phyloP scores from a whole-genome alignment of 2,888 invertebrate genomes.

The Callosobruchus maculatus region DNA sequence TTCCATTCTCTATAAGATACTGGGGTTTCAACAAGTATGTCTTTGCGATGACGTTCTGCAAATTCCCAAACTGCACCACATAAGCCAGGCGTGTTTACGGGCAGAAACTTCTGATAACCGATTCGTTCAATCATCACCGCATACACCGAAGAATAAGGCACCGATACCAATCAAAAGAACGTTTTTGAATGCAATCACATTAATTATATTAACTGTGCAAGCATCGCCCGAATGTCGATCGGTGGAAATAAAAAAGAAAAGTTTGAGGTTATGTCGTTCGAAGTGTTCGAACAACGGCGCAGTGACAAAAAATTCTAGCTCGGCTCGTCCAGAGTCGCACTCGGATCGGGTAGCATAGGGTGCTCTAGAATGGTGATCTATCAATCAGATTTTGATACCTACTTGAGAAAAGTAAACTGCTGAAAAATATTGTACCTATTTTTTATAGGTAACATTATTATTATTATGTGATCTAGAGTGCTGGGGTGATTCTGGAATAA shows the following conservation, averaged over 20 bases:
- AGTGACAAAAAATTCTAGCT: neutral
- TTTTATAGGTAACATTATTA: no score
- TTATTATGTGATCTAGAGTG: no score
- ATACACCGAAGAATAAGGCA: neutral
- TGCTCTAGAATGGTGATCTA: no score
- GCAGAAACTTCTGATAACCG: neutral
- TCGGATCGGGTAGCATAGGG: neutral
- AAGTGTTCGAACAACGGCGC: constrained; percentile 1
- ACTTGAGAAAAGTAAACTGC: no score
- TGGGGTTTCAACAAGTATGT: constrained; percentile 19
- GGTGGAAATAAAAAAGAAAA: constrained; percentile 13
- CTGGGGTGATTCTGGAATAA: no score
- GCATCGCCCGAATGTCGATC: constrained; percentile 12
- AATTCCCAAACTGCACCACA: constrained; percentile 12
- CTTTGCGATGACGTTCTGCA: constrained; percentile 14
- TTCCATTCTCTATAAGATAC: constrained; percentile 8
- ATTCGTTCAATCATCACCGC: neutral
- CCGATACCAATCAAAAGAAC: constrained; percentile 7
- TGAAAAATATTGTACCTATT: no score
- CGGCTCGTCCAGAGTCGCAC: neutral
- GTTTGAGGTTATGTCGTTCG: constrained; percentile 19
- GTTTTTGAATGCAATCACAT: neutral
- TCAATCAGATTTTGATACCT: no score
- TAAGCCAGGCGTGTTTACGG: constrained; percentile 5
- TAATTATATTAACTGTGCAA: constrained; percentile 5